Evolutionary conservation across 1,140 invertebrate genomes (phyloP).

Genomic region (Saccostrea echinata): DNA sequence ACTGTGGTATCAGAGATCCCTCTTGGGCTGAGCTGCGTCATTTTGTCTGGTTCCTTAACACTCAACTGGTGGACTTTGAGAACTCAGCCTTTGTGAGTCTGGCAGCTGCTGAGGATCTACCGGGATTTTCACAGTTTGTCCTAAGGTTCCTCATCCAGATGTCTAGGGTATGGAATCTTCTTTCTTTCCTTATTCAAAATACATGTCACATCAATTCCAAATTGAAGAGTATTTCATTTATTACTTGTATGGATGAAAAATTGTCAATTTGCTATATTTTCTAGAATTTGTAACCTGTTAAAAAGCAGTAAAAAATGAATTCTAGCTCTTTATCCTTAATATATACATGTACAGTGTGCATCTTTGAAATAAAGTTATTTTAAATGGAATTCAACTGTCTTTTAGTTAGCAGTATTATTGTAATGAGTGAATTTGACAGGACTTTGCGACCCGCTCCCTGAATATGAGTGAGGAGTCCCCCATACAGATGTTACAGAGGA

Average conservation of each 20-base stretch:
- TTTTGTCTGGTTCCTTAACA: conserved; percentile 77
- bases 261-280: too few relatives aligned
- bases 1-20: conserved; percentile 75
- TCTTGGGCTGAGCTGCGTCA: conserved; percentile 77
- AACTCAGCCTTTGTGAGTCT: conserved; percentile 70
- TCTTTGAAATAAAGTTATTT: too few relatives aligned
- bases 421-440: conserved; percentile 57
- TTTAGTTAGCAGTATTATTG: background rate
- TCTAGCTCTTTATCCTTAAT: too few relatives aligned
- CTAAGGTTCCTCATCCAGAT: conserved; percentile 75
- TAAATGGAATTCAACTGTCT: too few relatives aligned
- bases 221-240: background rate
- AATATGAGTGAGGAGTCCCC: conserved; percentile 75
- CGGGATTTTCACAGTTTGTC: conserved; percentile 75
- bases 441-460: conserved; percentile 76
- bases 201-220: background rate
- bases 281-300: too few relatives aligned
- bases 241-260: too few relatives aligned
- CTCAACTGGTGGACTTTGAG: conserved; percentile 74
- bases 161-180: conserved; percentile 68
- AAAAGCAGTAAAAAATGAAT: too few relatives aligned
- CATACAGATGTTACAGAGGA: conserved; percentile 47
- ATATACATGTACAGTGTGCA: too few relatives aligned
- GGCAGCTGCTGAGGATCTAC: conserved; percentile 69
- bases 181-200: background rate